phyloP scores from a whole-genome alignment of 2,888 invertebrate species.

The Andrena flavipes region DNA sequence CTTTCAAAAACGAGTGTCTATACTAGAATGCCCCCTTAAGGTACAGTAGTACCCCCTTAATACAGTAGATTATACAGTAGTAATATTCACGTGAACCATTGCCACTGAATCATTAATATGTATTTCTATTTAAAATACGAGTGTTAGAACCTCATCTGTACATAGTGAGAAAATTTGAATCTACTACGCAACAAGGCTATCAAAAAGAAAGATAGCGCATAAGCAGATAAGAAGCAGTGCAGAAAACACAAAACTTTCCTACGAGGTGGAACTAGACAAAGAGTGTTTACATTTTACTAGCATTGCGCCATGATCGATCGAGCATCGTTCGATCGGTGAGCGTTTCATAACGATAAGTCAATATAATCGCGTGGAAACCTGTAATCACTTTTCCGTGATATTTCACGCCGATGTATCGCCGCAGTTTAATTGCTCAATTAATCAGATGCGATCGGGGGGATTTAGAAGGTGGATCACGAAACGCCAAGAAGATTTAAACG shows the following conservation, averaged over 20 bases:
- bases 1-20: no score
- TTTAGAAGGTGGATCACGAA: conserved; percentile 3
- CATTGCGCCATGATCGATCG: conserved; percentile 41
- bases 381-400: conserved; percentile 22
- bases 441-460: conserved; percentile 11
- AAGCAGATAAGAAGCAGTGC: conserved; percentile 41
- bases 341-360: conserved; percentile 27
- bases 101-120: no score
- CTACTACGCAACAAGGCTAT: conserved; percentile 36
- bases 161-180: conserved; percentile 41
- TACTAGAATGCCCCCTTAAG: no score
- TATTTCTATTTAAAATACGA: no score
- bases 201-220: conserved; percentile 39
- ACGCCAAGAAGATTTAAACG: neutral
- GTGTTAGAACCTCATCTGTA: conserved; percentile 31
- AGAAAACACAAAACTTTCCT: conserved; percentile 42
- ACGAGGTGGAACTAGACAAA: conserved; percentile 21
- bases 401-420: neutral
- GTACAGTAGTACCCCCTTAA: no score
- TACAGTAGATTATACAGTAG: no score
- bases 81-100: no score
- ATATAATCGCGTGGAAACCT: conserved; percentile 14
- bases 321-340: conserved; percentile 2
- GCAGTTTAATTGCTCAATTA: conserved; percentile 24
- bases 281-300: conserved; percentile 42